Conservation (phyloP, 92 coral and sea anemone genomes). For the Meandrina meandrites region DNA sequence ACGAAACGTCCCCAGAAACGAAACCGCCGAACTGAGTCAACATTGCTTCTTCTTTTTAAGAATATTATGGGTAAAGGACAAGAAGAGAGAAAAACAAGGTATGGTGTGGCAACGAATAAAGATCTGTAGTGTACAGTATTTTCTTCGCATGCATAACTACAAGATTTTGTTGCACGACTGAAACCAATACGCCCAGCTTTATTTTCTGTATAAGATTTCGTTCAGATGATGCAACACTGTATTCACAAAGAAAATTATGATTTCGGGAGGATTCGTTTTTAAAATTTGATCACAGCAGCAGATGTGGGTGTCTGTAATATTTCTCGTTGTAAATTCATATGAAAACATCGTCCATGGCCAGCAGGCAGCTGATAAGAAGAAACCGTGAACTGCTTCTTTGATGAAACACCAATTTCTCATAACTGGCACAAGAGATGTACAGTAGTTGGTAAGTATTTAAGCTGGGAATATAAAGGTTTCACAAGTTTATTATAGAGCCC, state of each 20-base stretch:
- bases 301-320: background rate
- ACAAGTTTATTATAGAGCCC: background rate
- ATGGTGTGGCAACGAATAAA: background rate
- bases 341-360: background rate
- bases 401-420: background rate
- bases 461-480: background rate
- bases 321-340: background rate
- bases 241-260: background rate
- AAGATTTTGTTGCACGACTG: background rate
- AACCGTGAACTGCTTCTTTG: background rate
- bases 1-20: background rate
- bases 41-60: background rate
- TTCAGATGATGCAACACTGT: background rate
- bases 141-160: too few relatives aligned
- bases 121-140: background rate
- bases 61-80: conserved; percentile 9
- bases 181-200: background rate
- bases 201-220: background rate
- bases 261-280: background rate
- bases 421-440: background rate
- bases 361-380: background rate
- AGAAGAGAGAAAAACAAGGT: conserved; percentile 17
- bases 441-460: too few relatives aligned
- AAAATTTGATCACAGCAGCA: background rate
- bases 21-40: background rate